Evolutionary conservation across 2,797 vertebrate species (phyloP).

Genomic region (Liasis olivaceus): DNA sequence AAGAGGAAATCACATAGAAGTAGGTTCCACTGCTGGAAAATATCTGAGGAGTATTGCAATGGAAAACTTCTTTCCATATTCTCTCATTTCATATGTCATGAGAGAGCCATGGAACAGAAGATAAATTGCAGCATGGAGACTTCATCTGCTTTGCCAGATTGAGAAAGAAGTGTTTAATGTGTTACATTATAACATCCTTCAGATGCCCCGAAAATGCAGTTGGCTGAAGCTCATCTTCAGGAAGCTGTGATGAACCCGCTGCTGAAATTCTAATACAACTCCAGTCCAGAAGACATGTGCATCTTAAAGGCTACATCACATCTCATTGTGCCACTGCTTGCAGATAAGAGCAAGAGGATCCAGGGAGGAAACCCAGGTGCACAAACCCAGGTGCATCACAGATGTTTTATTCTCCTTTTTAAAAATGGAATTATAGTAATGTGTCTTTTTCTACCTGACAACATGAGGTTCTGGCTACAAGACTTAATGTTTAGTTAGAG

Average conservation of each 20-base stretch:
- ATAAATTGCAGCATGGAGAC: background rate
- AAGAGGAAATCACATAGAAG: background rate
- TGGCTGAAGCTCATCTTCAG: slow-evolving; percentile 84
- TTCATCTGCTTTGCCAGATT: background rate
- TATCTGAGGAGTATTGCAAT: no score
- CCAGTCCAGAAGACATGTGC: slow-evolving; percentile 83
- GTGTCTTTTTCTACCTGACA: background rate
- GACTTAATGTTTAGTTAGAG: background rate
- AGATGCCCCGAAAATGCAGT: slow-evolving; percentile 87
- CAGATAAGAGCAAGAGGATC: slow-evolving; percentile 75
- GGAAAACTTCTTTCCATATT: background rate
- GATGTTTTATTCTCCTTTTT: background rate
- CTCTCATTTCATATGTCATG: background rate
- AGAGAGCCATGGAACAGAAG: background rate
- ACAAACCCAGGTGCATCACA: background rate
- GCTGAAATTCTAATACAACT: slow-evolving; percentile 73
- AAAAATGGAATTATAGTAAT: background rate
- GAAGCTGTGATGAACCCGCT: slow-evolving; percentile 85
- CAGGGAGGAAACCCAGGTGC: background rate
- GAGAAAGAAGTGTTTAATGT: background rate
- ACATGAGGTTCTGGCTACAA: background rate
- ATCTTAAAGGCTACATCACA: slow-evolving; percentile 89
- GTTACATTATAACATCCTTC: slow-evolving; percentile 35
- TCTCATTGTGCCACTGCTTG: slow-evolving; percentile 87
- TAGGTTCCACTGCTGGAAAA: no score